phyloP scores from a whole-genome alignment of 2,888 invertebrate species.

The Chelonus formosanus region DNA sequence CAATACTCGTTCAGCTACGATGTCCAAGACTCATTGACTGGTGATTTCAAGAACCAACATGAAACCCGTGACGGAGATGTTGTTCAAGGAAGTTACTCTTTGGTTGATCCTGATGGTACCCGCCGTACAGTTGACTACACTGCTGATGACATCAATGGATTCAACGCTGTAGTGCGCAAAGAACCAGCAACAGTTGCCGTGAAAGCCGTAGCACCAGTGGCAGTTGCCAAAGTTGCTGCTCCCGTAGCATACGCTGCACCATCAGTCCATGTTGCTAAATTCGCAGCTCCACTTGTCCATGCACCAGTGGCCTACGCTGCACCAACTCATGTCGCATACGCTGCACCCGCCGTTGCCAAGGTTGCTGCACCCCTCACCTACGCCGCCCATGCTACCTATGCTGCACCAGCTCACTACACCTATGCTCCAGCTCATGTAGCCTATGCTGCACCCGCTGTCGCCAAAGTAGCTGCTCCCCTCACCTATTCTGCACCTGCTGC shows the following conservation, averaged over 20 bases:
- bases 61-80: slow-evolving; percentile 46
- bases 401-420: slow-evolving; percentile 49
- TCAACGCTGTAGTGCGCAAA: slow-evolving; percentile 58
- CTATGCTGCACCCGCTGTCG: slow-evolving; percentile 57
- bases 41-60: slow-evolving; percentile 46
- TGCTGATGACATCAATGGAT: slow-evolving; percentile 47
- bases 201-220: slow-evolving; percentile 38
- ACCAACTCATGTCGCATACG: slow-evolving; percentile 38
- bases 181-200: slow-evolving; percentile 45
- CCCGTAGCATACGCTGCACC: slow-evolving; percentile 39
- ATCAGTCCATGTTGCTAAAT: slow-evolving; percentile 15
- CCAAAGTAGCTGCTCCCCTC: slow-evolving; percentile 35
- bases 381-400: slow-evolving; percentile 35
- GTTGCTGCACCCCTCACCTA: slow-evolving; percentile 32
- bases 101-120: slow-evolving; percentile 63
- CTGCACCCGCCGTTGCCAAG: slow-evolving; percentile 30
- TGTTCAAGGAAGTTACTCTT: slow-evolving; percentile 56
- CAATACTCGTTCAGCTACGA: slow-evolving; percentile 61
- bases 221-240: slow-evolving; percentile 30
- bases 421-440: slow-evolving; percentile 48
- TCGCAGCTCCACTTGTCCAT: slow-evolving; percentile 40
- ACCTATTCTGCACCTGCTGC: slow-evolving; percentile 38
- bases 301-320: slow-evolving; percentile 3
- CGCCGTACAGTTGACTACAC: slow-evolving; percentile 45
- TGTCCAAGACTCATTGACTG: slow-evolving; percentile 47